Conservation (phyloP, 1,140 invertebrate species). For the Eufriesea mexicana region DNA sequence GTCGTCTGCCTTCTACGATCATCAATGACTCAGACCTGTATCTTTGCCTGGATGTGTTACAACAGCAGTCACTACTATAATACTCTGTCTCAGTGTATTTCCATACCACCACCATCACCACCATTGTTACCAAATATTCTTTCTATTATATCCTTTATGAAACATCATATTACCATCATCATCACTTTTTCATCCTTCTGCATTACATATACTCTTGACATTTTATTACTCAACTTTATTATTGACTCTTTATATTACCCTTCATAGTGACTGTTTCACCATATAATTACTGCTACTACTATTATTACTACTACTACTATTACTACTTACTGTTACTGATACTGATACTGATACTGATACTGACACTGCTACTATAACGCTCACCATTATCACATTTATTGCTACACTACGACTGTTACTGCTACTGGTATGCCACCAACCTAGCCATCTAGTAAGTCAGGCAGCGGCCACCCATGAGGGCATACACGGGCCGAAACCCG, state of each 20-base stretch:
- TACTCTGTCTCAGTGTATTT: slow-evolving; percentile 47
- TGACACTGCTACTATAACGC: slow-evolving; percentile 11
- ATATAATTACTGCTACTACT: background rate
- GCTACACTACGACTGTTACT: slow-evolving; percentile 72
- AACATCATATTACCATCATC: background rate
- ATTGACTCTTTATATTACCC: slow-evolving; percentile 33
- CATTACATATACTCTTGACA: slow-evolving; percentile 7
- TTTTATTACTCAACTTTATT: slow-evolving; percentile 10
- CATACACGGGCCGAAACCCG: slow-evolving; percentile 75
- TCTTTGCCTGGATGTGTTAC: slow-evolving; percentile 45
- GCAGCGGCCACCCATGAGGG: slow-evolving; percentile 78
- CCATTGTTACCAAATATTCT: background rate
- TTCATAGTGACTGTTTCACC: background rate
- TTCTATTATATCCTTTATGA: background rate
- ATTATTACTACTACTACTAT: slow-evolving; percentile 18
- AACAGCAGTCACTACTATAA: slow-evolving; percentile 28
- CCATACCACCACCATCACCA: background rate
- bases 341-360: too few relatives aligned
- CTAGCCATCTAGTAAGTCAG: slow-evolving; percentile 76
- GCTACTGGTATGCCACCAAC: slow-evolving; percentile 76
- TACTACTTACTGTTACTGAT: background rate
- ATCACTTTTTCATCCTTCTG: background rate
- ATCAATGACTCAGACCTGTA: slow-evolving; percentile 57
- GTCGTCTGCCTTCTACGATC: slow-evolving; percentile 55
- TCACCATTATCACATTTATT: slow-evolving; percentile 58